Conservation (phyloP, 2,797 vertebrate genomes). For the Gymnothorax reevesii region DNA sequence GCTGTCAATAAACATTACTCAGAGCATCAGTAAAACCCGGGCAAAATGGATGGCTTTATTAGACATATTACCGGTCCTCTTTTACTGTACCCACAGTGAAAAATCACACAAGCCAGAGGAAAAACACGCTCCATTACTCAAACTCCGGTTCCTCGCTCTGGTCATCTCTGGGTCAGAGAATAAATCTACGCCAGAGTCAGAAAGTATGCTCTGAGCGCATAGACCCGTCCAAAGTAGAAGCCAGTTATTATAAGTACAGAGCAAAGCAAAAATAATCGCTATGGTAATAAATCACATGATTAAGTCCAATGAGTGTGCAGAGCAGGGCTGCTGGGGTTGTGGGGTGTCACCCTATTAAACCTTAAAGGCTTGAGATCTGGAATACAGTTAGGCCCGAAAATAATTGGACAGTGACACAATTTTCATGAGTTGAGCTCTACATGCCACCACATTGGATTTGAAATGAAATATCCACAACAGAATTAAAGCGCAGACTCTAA, state of each 20-base stretch:
- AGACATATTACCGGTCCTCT: slow-evolving; percentile 40
- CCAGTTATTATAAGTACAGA: background rate
- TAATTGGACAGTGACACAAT: too few relatives aligned
- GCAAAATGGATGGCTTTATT: slow-evolving; percentile 62
- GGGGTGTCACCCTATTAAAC: too few relatives aligned
- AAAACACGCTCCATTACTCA: slow-evolving; percentile 24
- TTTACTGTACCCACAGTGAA: slow-evolving; percentile 44
- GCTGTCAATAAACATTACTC: slow-evolving; percentile 88
- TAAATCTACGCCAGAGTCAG: slow-evolving; percentile 24
- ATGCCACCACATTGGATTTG: too few relatives aligned
- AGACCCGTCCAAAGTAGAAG: background rate
- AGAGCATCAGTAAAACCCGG: slow-evolving; percentile 71
- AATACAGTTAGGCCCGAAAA: too few relatives aligned
- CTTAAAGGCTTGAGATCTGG: too few relatives aligned
- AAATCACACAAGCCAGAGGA: slow-evolving; percentile 1
- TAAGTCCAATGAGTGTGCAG: slow-evolving; percentile 34
- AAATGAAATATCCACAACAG: too few relatives aligned
- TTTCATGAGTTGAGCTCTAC: too few relatives aligned
- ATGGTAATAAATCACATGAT: background rate
- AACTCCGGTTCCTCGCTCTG: background rate
- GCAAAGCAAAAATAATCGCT: background rate
- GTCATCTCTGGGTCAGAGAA: background rate
- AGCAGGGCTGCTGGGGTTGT: background rate
- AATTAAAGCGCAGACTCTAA: too few relatives aligned
- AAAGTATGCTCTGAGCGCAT: slow-evolving; percentile 21